Base-by-base conservation (phyloP, 2,797 vertebrate species). In the Diplodus sargus region DNA sequence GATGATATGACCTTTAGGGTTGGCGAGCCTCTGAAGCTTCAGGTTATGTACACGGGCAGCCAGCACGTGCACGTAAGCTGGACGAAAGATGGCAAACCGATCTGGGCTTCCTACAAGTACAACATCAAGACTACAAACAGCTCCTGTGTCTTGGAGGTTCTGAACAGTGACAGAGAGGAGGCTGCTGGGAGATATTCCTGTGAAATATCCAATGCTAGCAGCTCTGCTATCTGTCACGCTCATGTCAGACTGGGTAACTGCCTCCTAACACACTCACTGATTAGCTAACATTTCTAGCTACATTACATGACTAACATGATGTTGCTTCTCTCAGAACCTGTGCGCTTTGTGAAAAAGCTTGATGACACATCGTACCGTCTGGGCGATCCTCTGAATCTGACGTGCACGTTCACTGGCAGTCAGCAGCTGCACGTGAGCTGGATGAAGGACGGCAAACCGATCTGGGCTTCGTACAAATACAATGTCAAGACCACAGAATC, bases 101-200 rank as follows among this genome's bases (percentile, higher is more conserved):
- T 98, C 47, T 81, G 92, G 85, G 94, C 96, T 0, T 97, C 96
- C 25, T 95, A 96, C 79, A 95, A 94, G 78, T 97, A 96, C 88
- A 97, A 83, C 66, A 90, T 97, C 67, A 95, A 94, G 67, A 96
- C 96, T 42, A 97, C 96, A 49, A 95, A 96, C 74, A 93, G 91
- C 83, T 96, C 94, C 16, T 90, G 90, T 25, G 18, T 86, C n/a
- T 63, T 94, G 73, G 92, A 94, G 91, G 95, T 97, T 79, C 90
- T 93, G 91, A 90, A 96, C 91, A 76, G 95, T 90, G 89, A 91
- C 83, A 84, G 94, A 90, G 59, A 94, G 85, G 93, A 94, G 20
- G 96, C 97, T 82, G 93, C 95, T 79, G 97, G 97, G 71, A 95
- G 92, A 89, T 98, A 98, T 78, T 96, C 93, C 63, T 98, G 97